A percentile compares a stretch with the other conserved stretches of the same genome.
Evolutionary conservation across 2,113 vertebrate species (phyloP).

Genomic region (Nesoenas mayeri): DNA sequence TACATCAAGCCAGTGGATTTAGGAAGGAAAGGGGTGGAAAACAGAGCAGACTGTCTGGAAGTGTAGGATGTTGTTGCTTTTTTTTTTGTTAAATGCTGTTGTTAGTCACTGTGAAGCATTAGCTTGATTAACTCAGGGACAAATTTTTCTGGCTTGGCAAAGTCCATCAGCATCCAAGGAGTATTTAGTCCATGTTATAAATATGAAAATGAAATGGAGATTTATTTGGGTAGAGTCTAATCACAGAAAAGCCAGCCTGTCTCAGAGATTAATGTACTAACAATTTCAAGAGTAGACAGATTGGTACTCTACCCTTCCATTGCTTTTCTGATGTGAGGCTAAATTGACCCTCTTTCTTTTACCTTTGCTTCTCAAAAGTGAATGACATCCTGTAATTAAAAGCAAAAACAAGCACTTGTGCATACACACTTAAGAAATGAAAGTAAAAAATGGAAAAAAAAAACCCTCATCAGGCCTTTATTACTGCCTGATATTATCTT

Average conservation of each 20-base stretch:
- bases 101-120: background rate
- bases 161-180: constrained; percentile 17
- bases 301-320: constrained; percentile 23
- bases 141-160: constrained; percentile 10
- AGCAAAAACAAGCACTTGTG: constrained; percentile 4
- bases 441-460: background rate
- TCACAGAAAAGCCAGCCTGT: constrained; percentile 15
- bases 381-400: constrained; percentile 52
- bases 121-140: constrained; percentile 43
- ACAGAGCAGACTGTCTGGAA: background rate
- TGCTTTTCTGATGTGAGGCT: constrained; percentile 42
- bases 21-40: background rate
- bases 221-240: constrained; percentile 37
- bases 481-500: constrained; percentile 7
- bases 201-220: constrained; percentile 39
- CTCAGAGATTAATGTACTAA: constrained; percentile 36
- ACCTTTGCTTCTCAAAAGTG: constrained; percentile 35
- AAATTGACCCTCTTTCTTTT: constrained; percentile 41
- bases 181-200: constrained; percentile 11
- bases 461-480: background rate
- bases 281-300: constrained; percentile 53
- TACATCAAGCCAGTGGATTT: background rate
- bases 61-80: constrained; percentile 21
- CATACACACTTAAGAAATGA: background rate
- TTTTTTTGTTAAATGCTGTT: background rate